These are phyloP conservation scores for Scaptomyza reducta DNA, from an alignment of 2,888 invertebrate genomes.

Conservation along the genomic window DNA sequence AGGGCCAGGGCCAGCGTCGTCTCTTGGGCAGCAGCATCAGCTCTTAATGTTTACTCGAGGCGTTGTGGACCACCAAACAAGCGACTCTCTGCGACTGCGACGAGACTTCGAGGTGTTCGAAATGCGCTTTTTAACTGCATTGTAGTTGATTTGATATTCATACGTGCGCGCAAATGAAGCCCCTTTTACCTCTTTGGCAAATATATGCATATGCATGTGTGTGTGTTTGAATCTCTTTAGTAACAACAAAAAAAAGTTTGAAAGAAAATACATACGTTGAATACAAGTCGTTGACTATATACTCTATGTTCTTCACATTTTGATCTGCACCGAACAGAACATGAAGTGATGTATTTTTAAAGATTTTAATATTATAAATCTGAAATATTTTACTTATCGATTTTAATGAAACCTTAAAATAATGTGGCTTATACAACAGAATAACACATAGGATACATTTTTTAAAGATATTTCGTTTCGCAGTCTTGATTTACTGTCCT, in stretches of 20 bases:
- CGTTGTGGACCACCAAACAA: constrained; percentile 75
- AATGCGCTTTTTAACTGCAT: constrained; percentile 78
- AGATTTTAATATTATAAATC: too few species aligned
- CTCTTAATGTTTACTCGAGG: constrained; percentile 70
- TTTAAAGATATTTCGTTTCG: too few species aligned
- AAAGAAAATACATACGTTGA: constrained; percentile 4
- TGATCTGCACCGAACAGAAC: too few species aligned
- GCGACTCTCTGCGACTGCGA: constrained; percentile 38
- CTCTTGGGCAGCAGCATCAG: constrained; percentile 20
- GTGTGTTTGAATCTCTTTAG: constrained; percentile 23
- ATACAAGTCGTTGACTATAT: constrained; percentile 8
- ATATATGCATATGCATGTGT: constrained; percentile 18
- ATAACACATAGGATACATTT: too few species aligned
- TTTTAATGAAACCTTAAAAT: too few species aligned
- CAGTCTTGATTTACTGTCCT: too few species aligned
- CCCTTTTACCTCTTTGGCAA: background rate
- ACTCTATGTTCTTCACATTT: constrained; percentile 8
- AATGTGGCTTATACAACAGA: too few species aligned
- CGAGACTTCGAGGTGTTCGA: constrained; percentile 63
- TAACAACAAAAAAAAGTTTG: constrained; percentile 31
- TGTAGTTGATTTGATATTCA: constrained; percentile 76
- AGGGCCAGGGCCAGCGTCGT: constrained; percentile 4
- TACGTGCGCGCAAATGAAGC: constrained; percentile 45
- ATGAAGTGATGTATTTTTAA: too few species aligned
- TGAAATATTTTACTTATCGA: too few species aligned